phyloP scores from a whole-genome alignment of 1,140 invertebrate species.

The Drosophila virilis region DNA sequence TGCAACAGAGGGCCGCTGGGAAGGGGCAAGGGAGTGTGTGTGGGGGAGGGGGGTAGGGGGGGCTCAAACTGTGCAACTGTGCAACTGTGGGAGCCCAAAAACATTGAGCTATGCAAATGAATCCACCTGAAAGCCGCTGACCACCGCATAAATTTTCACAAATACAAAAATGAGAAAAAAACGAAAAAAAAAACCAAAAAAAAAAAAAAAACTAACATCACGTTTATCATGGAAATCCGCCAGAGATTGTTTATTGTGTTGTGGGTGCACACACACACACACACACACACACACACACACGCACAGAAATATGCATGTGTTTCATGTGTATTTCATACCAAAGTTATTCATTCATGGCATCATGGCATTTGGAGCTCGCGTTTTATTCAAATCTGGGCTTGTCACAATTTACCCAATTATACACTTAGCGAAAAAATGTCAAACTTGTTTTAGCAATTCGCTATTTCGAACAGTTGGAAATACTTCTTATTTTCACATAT shows the following conservation, averaged over 20 bases:
- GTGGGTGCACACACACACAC: no score
- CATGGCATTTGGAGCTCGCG: no score
- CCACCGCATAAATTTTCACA: not conserved
- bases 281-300: no score
- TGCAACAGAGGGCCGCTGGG: not conserved
- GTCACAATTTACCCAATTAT: no score
- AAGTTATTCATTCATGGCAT: no score
- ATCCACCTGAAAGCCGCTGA: not conserved
- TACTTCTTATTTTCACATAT: no score
- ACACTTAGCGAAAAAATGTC: no score
- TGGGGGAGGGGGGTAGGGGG: not conserved
- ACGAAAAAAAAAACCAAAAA: not conserved
- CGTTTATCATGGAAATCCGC: not conserved
- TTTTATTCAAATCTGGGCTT: no score
- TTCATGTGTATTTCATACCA: no score
- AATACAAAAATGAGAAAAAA: not conserved
- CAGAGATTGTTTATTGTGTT: not conserved
- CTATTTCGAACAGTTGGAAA: no score
- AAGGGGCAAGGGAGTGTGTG: not conserved
- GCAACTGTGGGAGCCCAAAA: constrained; percentile 26
- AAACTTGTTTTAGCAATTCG: no score
- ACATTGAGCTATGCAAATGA: constrained; percentile 26
- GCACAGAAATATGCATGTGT: no score
- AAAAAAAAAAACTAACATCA: constrained; percentile 3
- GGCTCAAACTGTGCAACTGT: not conserved